These are phyloP conservation scores for Arothron firmamentum DNA, from an alignment of 2,113 vertebrate species.

Conservation along the genomic window DNA sequence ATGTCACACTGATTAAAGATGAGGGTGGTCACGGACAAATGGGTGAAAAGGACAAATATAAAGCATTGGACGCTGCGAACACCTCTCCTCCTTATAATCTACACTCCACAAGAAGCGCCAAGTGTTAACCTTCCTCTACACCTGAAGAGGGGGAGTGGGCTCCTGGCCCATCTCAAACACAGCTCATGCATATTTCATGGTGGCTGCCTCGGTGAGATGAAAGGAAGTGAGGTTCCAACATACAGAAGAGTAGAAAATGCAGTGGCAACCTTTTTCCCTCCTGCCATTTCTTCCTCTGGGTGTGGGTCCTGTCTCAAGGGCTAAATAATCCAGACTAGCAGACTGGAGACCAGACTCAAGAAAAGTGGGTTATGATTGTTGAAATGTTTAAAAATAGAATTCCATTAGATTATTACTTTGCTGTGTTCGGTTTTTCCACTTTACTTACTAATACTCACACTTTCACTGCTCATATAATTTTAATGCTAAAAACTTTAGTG, in stretches of 20 bases:
- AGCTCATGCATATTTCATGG: conserved; percentile 67
- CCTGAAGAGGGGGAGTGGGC: conserved; percentile 58
- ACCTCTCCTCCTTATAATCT: conserved; percentile 60
- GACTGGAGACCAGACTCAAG: not conserved
- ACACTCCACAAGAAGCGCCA: conserved; percentile 54
- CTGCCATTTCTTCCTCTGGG: conserved; percentile 31
- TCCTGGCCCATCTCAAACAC: conserved; percentile 46
- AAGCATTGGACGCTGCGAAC: conserved; percentile 19
- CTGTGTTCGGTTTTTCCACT: too few species aligned
- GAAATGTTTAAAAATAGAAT: too few species aligned
- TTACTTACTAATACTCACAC: too few species aligned
- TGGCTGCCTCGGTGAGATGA: conserved; percentile 42
- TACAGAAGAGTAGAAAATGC: conserved; percentile 41
- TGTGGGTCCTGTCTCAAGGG: conserved; percentile 40
- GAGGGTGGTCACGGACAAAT: conserved; percentile 35
- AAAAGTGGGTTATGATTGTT: too few species aligned
- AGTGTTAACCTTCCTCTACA: conserved; percentile 60
- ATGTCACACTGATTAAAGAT: conserved; percentile 59
- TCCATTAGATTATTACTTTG: too few species aligned
- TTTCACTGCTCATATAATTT: too few species aligned
- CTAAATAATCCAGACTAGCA: conserved; percentile 35
- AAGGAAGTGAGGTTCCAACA: conserved; percentile 43
- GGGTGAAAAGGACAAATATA: conserved; percentile 6
- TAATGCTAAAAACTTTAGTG: too few species aligned
- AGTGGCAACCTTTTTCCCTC: conserved; percentile 30